Evolutionary conservation across 1,140 invertebrate genomes (phyloP).

Genomic region (Drosophila quadrilineata): DNA sequence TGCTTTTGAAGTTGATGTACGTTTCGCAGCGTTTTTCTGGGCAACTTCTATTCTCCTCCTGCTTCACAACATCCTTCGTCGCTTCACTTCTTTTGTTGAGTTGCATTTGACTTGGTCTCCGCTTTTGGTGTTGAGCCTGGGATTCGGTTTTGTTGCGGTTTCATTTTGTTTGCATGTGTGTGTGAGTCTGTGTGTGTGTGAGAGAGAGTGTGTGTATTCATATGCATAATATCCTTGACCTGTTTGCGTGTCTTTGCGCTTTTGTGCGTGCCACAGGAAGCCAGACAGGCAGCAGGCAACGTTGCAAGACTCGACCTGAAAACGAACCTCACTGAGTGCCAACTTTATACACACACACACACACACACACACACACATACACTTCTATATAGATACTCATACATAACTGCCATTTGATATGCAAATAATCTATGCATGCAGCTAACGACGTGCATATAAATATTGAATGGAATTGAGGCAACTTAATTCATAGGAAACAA

Average conservation of each 20-base stretch:
- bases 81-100: constrained; percentile 9
- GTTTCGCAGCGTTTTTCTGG: constrained; percentile 14
- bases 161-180: neutral
- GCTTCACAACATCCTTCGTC: constrained; percentile 13
- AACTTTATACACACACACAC: constrained; percentile 26
- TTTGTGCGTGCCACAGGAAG: constrained; percentile 58
- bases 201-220: constrained; percentile 44
- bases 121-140: neutral
- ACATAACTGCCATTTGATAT: constrained; percentile 47
- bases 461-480: constrained; percentile 43
- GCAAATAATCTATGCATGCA: constrained; percentile 60
- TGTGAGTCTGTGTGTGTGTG: constrained; percentile 14
- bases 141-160: constrained; percentile 2
- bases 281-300: constrained; percentile 19
- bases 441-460: constrained; percentile 62
- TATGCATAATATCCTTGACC: constrained; percentile 75
- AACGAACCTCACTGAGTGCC: neutral
- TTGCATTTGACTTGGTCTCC: constrained; percentile 11
- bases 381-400: neutral
- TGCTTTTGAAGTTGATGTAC: constrained; percentile 30
- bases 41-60: too few species aligned
- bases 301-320: too few species aligned
- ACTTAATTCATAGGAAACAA: constrained; percentile 16
- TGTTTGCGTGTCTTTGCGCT: constrained; percentile 59
- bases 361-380: neutral